These are phyloP conservation scores for Pyrrhura leucotis DNA, from an alignment of 2,797 vertebrate species.

Conservation along the genomic window DNA sequence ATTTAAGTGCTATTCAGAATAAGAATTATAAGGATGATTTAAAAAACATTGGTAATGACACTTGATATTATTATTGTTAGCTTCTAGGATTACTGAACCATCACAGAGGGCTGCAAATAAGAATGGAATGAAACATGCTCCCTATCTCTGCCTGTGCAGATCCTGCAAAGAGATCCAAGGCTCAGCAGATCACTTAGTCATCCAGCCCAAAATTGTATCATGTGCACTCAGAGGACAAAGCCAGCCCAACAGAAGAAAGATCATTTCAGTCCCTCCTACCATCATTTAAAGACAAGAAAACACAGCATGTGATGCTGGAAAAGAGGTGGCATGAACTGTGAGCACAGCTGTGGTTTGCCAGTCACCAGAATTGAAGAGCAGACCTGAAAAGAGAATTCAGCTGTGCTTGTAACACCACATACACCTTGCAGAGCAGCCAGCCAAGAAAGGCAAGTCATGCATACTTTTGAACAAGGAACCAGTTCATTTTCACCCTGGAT, in stretches of 20 bases:
- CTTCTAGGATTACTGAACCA: conserved; percentile 35
- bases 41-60: conserved; percentile 38
- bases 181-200: neutral
- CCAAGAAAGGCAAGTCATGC: neutral
- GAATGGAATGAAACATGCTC: neutral
- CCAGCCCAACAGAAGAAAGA: neutral
- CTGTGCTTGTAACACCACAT: neutral
- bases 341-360: neutral
- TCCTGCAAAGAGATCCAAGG: neutral
- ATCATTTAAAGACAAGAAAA: neutral
- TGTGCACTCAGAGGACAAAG: neutral
- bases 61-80: conserved; percentile 64
- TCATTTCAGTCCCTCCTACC: neutral
- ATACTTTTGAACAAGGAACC: neutral
- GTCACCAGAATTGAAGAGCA: neutral
- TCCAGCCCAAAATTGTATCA: accelerated
- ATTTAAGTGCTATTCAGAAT: conserved; percentile 47
- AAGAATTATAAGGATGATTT: conserved; percentile 64
- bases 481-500: neutral
- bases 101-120: conserved; percentile 40
- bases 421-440: neutral
- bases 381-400: neutral
- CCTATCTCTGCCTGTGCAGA: neutral
- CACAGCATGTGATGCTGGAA: neutral
- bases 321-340: accelerated